Base-by-base conservation (phyloP, 2,113 vertebrate species). In the Strigops habroptila region DNA sequence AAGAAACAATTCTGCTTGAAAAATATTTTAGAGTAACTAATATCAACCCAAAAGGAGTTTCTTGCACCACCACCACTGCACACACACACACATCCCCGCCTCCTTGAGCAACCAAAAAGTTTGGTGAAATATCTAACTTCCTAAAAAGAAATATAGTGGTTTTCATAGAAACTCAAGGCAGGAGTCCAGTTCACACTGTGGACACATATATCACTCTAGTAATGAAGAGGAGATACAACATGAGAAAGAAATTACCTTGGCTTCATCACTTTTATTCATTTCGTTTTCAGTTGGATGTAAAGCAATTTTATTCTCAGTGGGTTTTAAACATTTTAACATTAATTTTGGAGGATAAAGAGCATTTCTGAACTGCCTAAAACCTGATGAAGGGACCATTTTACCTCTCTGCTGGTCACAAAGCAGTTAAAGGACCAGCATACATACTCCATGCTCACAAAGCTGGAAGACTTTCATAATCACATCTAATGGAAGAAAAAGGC, bases 171-270 rank as follows among this genome's bases (percentile, higher is more conserved):
- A 80, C 41, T 73, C 70, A 77, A 77, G 37, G 19, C 18, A 78
- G 68, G 18, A 59, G 14, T 63, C 46, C 3, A 2, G 4, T 88
- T 86, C 70, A 35, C 37, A 14, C 39, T 62, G 37, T 0, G 0
- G 14, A 41, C 33, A 35, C 25, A 63, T 63, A 57, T 55, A 55
- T 39, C 35, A 48, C 18, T 74, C 28, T 43, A 24, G 9, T 49
- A 91, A 64, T 49, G 75, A 65, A 88, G 53, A 62, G 8, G 14
- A 87, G 37, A 18, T 59, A 59, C 4, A 57, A 68, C 7, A 37
- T 7, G 19, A 41, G 15, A 7, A 87, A 62, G 35, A 59, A 59
- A 71, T 85, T 68, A 18, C 39, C 24, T 27, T 60, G 7, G 3
- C 10, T n/a, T 85, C 52, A 79, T 12, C 10, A 35, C n/a, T 41